These are phyloP conservation scores for Scomber colias DNA, from an alignment of 2,113 vertebrate genomes.

Conservation along the genomic window DNA sequence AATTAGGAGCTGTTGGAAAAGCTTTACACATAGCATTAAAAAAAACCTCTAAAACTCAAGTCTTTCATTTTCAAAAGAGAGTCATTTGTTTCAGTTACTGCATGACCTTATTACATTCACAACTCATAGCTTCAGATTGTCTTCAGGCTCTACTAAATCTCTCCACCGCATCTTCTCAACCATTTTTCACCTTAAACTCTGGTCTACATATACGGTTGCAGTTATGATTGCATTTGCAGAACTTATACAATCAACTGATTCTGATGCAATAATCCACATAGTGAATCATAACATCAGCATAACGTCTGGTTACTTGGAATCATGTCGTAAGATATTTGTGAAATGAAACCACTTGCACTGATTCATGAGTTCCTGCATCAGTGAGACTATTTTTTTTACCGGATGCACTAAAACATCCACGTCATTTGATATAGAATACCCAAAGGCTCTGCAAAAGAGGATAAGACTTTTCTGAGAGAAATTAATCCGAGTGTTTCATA, in stretches of 20 bases:
- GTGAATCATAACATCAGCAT: slow-evolving; percentile 21
- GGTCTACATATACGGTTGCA: not conserved
- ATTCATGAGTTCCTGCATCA: slow-evolving; percentile 25
- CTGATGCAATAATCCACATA: not conserved
- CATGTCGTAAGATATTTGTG: slow-evolving; percentile 18
- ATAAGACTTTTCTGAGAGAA: not conserved
- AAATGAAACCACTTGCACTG: slow-evolving; percentile 2
- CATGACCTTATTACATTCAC: not conserved
- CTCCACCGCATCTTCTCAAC: not conserved
- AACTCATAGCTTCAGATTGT: not conserved
- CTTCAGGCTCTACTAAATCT: not conserved
- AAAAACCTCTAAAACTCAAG: not conserved
- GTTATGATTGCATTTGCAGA: not conserved
- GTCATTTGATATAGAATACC: not conserved
- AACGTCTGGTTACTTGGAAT: slow-evolving; percentile 10
- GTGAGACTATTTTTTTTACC: not conserved
- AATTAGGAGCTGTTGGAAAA: slow-evolving; percentile 21
- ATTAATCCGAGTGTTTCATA: not conserved
- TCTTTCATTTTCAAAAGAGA: not conserved
- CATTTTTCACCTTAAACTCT: not conserved
- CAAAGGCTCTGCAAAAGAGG: not conserved
- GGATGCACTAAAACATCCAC: not conserved
- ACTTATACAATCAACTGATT: not conserved
- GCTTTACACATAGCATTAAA: not conserved
- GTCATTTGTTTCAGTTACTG: not conserved